phyloP scores from a whole-genome alignment of 2,113 vertebrate species.

The Mesitornis unicolor region DNA sequence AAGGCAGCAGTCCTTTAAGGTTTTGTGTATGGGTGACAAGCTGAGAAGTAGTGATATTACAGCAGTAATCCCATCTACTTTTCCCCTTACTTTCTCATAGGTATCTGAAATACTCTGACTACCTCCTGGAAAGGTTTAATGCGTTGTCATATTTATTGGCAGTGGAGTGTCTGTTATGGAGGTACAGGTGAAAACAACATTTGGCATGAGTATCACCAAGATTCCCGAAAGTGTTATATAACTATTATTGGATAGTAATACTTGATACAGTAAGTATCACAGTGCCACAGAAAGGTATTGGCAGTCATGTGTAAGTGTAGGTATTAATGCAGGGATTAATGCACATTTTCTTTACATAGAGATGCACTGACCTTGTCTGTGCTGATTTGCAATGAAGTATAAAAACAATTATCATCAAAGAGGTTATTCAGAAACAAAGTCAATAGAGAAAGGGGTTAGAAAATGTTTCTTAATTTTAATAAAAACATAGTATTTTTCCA shows the following conservation, averaged over 20 bases:
- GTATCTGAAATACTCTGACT: not conserved
- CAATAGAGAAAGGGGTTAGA: not conserved
- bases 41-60: not conserved
- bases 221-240: not conserved
- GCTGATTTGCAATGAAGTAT: not conserved
- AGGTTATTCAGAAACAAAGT: not conserved
- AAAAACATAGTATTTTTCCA: slow-evolving; percentile 1
- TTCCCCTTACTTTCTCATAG: not conserved
- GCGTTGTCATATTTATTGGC: not conserved
- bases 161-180: not conserved
- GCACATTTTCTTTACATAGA: not conserved
- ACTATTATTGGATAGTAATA: not conserved
- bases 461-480: not conserved
- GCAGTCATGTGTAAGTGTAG: not conserved
- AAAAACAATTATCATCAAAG: not conserved
- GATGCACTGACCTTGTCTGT: not conserved
- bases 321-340: not conserved
- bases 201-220: not conserved
- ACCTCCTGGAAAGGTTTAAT: not conserved
- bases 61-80: not conserved
- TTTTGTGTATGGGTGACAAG: not conserved
- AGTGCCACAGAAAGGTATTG: not conserved
- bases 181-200: not conserved
- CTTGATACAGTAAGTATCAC: not conserved
- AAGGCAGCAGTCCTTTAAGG: not conserved